These are phyloP conservation scores for Eledone cirrhosa DNA, from an alignment of 2,888 invertebrate species.

Conservation along the genomic window DNA sequence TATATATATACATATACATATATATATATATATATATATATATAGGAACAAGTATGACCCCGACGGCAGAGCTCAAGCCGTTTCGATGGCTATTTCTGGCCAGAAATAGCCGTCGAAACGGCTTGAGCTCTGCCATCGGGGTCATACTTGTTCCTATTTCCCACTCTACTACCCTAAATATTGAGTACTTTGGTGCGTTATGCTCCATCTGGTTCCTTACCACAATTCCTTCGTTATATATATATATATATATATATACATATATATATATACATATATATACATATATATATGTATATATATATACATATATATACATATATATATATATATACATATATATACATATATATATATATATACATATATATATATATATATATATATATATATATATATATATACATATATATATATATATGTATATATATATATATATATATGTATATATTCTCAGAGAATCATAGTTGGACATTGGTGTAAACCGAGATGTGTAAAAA, in stretches of 20 bases:
- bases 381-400: conserved; percentile 22
- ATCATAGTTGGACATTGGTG: no score
- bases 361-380: conserved; percentile 19
- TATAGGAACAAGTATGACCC: neutral
- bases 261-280: conserved; percentile 20
- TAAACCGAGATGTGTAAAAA: no score
- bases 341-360: conserved; percentile 19
- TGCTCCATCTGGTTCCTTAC: no score
- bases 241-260: conserved; percentile 9
- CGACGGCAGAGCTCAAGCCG: no score
- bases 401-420: conserved; percentile 20
- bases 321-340: conserved; percentile 15
- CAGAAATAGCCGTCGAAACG: no score
- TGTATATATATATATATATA: conserved; percentile 16
- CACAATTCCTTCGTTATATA: no score
- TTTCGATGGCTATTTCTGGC: no score
- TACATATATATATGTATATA: conserved; percentile 11
- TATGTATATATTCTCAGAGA: neutral
- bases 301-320: conserved; percentile 14
- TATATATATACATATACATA: neutral
- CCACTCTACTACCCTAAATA: no score
- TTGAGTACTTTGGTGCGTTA: no score
- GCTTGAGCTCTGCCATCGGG: no score
- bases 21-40: neutral
- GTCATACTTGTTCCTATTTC: no score